phyloP scores from a whole-genome alignment of 2,113 vertebrate genomes.

The Tragelaphus imberbis region DNA sequence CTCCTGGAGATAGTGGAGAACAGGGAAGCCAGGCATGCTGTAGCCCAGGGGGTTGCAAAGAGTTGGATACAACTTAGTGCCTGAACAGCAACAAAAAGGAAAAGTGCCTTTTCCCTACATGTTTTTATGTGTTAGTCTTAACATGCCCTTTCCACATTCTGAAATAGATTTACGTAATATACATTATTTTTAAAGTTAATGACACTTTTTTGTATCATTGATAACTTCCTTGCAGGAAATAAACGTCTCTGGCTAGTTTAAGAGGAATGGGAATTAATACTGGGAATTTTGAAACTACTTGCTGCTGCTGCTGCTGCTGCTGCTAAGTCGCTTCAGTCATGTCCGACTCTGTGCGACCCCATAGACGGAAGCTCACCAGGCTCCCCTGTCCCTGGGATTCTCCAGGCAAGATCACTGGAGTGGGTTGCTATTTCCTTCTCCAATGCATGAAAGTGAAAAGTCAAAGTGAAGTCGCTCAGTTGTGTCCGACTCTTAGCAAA shows the following conservation, averaged over 20 bases:
- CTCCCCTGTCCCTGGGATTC: too few species aligned
- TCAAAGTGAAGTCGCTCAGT: too few species aligned
- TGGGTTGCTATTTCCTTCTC: too few species aligned
- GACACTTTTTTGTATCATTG: neutral
- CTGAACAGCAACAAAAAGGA: neutral
- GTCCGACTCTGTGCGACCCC: too few species aligned
- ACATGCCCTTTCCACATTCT: neutral
- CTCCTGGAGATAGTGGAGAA: neutral
- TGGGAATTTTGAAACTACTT: conserved; percentile 19
- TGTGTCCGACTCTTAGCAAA: neutral
- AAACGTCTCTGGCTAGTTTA: neutral
- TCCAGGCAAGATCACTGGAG: too few species aligned
- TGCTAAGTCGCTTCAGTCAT: too few species aligned
- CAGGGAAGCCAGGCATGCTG: neutral
- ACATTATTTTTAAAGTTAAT: neutral
- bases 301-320: too few species aligned
- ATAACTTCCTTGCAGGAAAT: neutral
- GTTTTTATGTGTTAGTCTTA: neutral
- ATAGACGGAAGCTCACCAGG: too few species aligned
- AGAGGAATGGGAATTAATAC: neutral
- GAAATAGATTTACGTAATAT: neutral
- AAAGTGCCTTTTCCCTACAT: neutral
- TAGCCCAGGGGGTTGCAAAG: neutral
- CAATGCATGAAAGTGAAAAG: too few species aligned
- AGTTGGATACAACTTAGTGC: neutral